Base-by-base conservation (phyloP, 2,888 invertebrate species). In the Andrena minutula region DNA sequence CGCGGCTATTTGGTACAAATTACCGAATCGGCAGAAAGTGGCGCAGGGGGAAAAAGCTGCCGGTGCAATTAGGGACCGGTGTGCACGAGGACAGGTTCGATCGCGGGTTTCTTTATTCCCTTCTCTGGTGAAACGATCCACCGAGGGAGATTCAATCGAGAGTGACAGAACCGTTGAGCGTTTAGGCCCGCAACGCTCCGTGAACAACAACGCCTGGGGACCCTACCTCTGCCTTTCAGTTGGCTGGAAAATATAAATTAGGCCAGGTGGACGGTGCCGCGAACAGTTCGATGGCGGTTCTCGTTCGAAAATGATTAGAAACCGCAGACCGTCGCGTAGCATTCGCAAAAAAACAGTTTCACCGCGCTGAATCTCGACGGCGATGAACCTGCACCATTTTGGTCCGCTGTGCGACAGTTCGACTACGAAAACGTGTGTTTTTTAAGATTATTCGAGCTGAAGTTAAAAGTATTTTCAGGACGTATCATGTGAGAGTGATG, bases 201-300 rank as follows among this genome's bases (percentile, higher is more conserved):
- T 83, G 83, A 85, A 65, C 85, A 86, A 69, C 66, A 61, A 3
- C 69, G 51, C 49, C 26, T 12, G 10, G 30, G 23, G 91, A 96
- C 96, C 93, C 92, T 96, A 85, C 96, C 95, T 82, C 87, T 72
- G 73, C 81, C 87, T 78, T 70, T 85, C 85, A 47, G 80, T 66
- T 78, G 74, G 70, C 79, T 76, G 79, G 88, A 90, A 92, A 92
- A 93, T 93, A 94, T 94, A 94, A 93, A 94, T 92, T 91, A 91
- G 91, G 81, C 88, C 89, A 89, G 75, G 41, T 81, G 72, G 70
- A 76, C 79, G 85, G 89, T 86, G 86, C 85, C 82, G 85, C 86
- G 85, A 85, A 75, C 91, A 94, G 93, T 94, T 83, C 85, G 79
- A 85, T 75, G 88, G 87, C 81, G 86, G 86, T 79, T 75, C 81